Evolutionary conservation across 2,113 vertebrate species (phyloP).

Genomic region (Ceyx cyanopectus): DNA sequence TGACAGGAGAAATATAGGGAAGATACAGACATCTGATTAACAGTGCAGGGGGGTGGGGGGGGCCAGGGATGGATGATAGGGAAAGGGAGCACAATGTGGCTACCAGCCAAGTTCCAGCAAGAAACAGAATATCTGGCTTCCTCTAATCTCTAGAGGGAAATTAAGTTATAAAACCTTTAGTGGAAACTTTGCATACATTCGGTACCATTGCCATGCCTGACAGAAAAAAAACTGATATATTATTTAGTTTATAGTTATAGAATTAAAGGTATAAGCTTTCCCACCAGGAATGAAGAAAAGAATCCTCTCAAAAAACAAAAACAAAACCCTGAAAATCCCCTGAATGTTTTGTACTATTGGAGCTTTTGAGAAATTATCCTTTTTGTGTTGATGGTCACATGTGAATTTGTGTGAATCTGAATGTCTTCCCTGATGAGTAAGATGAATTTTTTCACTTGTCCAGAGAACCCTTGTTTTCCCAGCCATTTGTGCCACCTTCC

Average conservation of each 20-base stretch:
- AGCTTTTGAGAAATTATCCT: neutral
- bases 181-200: slow-evolving; percentile 71
- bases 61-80: slow-evolving; percentile 48
- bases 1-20: slow-evolving; percentile 72
- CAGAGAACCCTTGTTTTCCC: neutral
- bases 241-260: slow-evolving; percentile 72
- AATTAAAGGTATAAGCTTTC: slow-evolving; percentile 61
- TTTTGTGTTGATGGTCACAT: neutral
- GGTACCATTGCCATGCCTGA: slow-evolving; percentile 64
- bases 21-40: slow-evolving; percentile 72
- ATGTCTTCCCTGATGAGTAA: neutral
- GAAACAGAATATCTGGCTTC: slow-evolving; percentile 76
- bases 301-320: neutral
- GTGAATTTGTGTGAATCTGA: neutral
- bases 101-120: slow-evolving; percentile 71
- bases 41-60: slow-evolving; percentile 33
- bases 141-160: slow-evolving; percentile 76
- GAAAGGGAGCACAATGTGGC: slow-evolving; percentile 62
- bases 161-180: slow-evolving; percentile 75
- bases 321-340: neutral
- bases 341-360: neutral
- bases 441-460: neutral
- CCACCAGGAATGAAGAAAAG: slow-evolving; percentile 1
- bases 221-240: slow-evolving; percentile 60
- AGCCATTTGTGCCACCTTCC: rapidly evolving